These are phyloP conservation scores for Pteronura brasiliensis DNA, from an alignment of 2,113 vertebrate genomes.

Conservation along the genomic window DNA sequence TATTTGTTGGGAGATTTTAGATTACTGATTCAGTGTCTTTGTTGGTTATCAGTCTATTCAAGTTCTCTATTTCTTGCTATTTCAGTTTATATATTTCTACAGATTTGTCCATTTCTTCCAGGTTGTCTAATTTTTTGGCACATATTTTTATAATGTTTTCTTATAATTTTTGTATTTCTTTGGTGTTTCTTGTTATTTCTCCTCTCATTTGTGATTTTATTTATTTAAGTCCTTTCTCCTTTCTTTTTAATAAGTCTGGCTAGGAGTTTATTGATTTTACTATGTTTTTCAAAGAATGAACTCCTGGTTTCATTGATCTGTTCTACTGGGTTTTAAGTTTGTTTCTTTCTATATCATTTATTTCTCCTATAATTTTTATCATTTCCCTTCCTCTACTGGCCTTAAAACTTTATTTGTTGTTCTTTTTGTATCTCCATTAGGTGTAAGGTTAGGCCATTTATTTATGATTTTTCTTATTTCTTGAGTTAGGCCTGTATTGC, in stretches of 20 bases:
- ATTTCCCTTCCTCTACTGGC: neutral
- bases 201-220: too few species aligned
- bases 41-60: neutral
- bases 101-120: neutral
- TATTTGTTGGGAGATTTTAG: neutral
- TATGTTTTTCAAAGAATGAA: neutral
- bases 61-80: neutral
- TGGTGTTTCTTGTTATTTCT: too few species aligned
- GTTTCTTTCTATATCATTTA: neutral
- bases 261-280: neutral
- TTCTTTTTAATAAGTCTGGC: neutral
- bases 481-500: neutral
- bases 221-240: neutral
- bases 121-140: too few species aligned
- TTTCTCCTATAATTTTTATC: neutral
- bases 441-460: neutral
- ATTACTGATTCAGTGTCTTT: neutral
- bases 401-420: neutral
- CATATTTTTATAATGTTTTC: too few species aligned
- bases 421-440: neutral
- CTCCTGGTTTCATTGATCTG: neutral
- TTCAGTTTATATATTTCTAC: neutral
- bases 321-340: neutral
- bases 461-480: neutral
- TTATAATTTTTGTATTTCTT: too few species aligned